Evolutionary conservation across 2,888 invertebrate genomes (phyloP).

Genomic region (Cistogaster globosa): DNA sequence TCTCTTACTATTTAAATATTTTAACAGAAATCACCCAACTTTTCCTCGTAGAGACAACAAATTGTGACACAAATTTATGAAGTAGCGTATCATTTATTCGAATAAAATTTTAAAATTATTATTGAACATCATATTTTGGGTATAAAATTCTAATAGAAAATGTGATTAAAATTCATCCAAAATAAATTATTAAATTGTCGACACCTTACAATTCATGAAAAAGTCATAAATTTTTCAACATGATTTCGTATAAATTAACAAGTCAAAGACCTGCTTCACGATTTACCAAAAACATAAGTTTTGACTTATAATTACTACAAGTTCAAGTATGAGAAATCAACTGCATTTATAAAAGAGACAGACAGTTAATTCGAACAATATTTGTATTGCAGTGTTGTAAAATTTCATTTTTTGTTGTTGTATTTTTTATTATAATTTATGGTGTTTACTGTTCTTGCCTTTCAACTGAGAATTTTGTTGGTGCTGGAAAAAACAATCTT

Average conservation of each 20-base stretch:
- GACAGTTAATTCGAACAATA: constrained; percentile 25
- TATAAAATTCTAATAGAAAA: constrained; percentile 15
- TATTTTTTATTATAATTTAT: constrained; percentile 46
- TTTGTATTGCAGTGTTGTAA: constrained; percentile 37
- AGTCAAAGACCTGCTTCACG: constrained; percentile 11
- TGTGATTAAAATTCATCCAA: constrained; percentile 26
- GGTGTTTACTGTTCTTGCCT: constrained; percentile 21
- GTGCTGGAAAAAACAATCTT: constrained; percentile 3
- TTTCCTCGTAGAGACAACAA: too few relatives aligned
- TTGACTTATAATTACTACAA: constrained; percentile 40
- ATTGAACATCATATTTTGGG: background rate
- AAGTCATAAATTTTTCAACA: constrained; percentile 14
- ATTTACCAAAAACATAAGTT: constrained; percentile 25
- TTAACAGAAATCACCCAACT: too few relatives aligned
- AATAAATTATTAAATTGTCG: constrained; percentile 25
- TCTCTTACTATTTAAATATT: too few relatives aligned
- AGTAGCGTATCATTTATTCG: background rate
- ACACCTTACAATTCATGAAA: constrained; percentile 33
- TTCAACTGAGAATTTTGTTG: constrained; percentile 1
- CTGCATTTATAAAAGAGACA: constrained; percentile 1
- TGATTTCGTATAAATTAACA: constrained; percentile 42
- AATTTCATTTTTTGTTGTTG: background rate
- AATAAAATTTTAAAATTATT: too few relatives aligned
- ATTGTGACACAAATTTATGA: background rate
- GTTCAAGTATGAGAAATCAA: background rate